phyloP scores from a whole-genome alignment of 2,113 vertebrate genomes.

The Castor canadensis region DNA sequence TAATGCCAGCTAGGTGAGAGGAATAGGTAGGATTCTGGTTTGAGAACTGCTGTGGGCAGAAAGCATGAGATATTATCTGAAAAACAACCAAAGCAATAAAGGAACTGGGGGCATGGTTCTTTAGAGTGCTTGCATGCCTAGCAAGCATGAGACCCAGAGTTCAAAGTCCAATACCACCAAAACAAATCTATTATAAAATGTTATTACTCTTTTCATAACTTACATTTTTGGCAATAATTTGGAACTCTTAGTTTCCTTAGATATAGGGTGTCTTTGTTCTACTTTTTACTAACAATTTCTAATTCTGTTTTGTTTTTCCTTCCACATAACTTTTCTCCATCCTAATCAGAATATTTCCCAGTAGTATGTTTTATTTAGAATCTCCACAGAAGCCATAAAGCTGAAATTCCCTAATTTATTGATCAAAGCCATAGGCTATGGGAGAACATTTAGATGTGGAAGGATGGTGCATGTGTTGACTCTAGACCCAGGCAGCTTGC shows the following conservation, averaged over 20 bases:
- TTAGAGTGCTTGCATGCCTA: too few relatives aligned
- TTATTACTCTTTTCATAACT: background rate
- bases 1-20: too few relatives aligned
- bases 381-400: background rate
- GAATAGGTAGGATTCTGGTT: too few relatives aligned
- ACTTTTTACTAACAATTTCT: slow-evolving; percentile 47
- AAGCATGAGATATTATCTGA: too few relatives aligned
- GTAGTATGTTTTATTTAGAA: slow-evolving; percentile 28
- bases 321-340: background rate
- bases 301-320: slow-evolving; percentile 1
- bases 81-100: too few relatives aligned
- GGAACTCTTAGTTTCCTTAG: background rate
- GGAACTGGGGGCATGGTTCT: too few relatives aligned
- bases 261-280: background rate
- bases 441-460: slow-evolving; percentile 37
- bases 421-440: background rate
- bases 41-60: too few relatives aligned
- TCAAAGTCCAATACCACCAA: too few relatives aligned
- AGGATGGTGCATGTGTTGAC: background rate
- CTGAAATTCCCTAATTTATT: background rate
- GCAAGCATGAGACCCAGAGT: too few relatives aligned
- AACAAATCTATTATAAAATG: slow-evolving; percentile 3
- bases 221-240: slow-evolving; percentile 26
- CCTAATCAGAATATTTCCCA: background rate
- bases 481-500: background rate